Evolutionary conservation across 1,140 invertebrate species (phyloP), one percentile per base, ranked within the genome.

Genomic region (Lanistes nyassanus): DNA sequence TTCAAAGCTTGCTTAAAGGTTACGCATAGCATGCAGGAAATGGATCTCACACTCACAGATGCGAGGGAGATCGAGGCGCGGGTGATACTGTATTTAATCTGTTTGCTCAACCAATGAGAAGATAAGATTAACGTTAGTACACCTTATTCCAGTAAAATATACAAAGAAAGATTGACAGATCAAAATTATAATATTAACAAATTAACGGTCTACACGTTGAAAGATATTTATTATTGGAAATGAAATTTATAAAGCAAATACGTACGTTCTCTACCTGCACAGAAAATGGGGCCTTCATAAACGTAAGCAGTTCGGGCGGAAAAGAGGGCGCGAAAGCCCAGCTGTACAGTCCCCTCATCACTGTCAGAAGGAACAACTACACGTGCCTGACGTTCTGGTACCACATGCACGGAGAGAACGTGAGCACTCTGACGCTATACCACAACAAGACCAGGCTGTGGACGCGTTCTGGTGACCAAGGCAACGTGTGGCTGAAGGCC

Each of bases 341-440:
- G 36, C 65, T 85, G 42, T 79, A 85, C n/a, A 82, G 82, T 37
- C 86, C 87, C 6, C 29, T 74, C 19, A 77, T 79, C 37, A 78
- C 77, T 29, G 76, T 74, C 26, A 76, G 58, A 16, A 23, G 31
- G 4, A 11, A 29, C n/a, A 21, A 42, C 77, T 80, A 74, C 73
- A 74, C 79, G 11, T 88, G 86, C 72, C 31, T 88, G 9, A 78
- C 70, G 5, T 86, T 88, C 76, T 87, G 84, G 84, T 88, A 87
- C 79, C 82, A 86, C 76, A 88, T 88, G 87, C 83, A 85, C 77
- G 87, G 87, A 37, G 76, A 77, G 26, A 80, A 85, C 67, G 79
- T 86, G 58, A 84, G 84, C 60, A 75, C 64, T 1, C 79, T 88
- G 62, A 84, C 89, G 88, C 80, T 90, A 75, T 86, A 90, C 85